A percentile compares a stretch with the other conserved stretches of the same genome.
phyloP scores from a whole-genome alignment of 2,113 vertebrate genomes.

The Ammodytes dubius region DNA sequence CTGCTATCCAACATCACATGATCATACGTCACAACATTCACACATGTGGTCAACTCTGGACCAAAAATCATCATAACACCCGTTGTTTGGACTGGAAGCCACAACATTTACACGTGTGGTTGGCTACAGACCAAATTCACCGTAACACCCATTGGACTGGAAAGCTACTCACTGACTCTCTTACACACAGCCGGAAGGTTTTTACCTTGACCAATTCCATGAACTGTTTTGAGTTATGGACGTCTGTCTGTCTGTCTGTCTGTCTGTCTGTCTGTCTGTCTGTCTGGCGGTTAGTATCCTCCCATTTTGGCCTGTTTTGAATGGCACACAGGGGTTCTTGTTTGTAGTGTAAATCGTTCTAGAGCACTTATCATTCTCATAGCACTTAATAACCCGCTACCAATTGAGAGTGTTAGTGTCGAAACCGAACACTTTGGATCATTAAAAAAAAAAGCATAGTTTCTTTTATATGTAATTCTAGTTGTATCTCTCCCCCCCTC shows the following conservation, averaged over 20 bases:
- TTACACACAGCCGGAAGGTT: neutral
- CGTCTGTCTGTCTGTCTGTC: conserved; percentile 8
- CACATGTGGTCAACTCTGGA: conserved; percentile 1
- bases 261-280: neutral
- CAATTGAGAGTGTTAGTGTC: conserved; percentile 62
- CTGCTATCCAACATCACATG: conserved; percentile 9
- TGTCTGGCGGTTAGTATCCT: neutral
- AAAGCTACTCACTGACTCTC: too few relatives aligned
- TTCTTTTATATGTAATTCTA: too few relatives aligned
- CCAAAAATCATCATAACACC: conserved; percentile 27
- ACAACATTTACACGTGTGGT: too few relatives aligned
- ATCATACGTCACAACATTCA: conserved; percentile 9
- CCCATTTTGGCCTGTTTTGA: neutral
- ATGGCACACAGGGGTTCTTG: conserved; percentile 1
- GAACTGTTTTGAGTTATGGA: neutral
- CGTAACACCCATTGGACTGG: too few relatives aligned
- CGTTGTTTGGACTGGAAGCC: conserved; percentile 26
- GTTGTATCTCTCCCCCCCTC: too few relatives aligned
- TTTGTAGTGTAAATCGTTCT: conserved; percentile 47
- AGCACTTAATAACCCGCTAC: conserved; percentile 73
- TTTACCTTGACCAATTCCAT: neutral
- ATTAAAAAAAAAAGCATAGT: too few relatives aligned
- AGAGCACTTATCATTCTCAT: conserved; percentile 80
- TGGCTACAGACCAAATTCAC: too few relatives aligned
- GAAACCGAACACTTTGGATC: conserved; percentile 27